A percentile compares a stretch with the other conserved stretches of the same genome.
These are phyloP conservation scores for Drosophila colorata DNA, from an alignment of 2,888 invertebrate species.

Conservation along the genomic window DNA sequence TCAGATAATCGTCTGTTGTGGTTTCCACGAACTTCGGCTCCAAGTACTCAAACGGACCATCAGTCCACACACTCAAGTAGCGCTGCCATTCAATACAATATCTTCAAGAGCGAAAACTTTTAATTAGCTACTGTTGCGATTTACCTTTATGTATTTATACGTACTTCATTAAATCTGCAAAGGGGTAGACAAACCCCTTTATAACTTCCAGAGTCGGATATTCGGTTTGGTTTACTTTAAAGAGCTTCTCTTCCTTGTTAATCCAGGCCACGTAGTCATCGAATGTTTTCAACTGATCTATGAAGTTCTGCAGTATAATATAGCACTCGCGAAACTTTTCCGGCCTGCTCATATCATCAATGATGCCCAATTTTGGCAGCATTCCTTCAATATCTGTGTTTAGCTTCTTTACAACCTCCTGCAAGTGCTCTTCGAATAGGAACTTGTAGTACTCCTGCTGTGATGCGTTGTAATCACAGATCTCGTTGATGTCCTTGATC, in stretches of 20 bases:
- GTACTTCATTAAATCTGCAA: constrained; percentile 89
- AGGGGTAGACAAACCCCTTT: constrained; percentile 90
- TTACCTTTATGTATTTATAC: constrained; percentile 52
- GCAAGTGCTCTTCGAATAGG: constrained; percentile 93
- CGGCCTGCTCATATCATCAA: constrained; percentile 94
- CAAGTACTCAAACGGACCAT: constrained; percentile 95
- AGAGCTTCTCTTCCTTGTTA: constrained; percentile 93
- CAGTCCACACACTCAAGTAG: constrained; percentile 94
- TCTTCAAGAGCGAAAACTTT: constrained; percentile 50
- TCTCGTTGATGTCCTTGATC: constrained; percentile 92
- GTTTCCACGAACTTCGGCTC: constrained; percentile 91
- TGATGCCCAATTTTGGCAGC: constrained; percentile 90
- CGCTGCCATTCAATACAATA: constrained; percentile 91
- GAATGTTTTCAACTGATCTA: constrained; percentile 90
- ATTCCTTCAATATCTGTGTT: constrained; percentile 90
- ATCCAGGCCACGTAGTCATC: constrained; percentile 93
- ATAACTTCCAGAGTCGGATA: constrained; percentile 93
- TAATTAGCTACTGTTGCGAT: not conserved
- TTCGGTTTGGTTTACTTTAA: constrained; percentile 91
- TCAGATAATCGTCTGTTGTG: constrained; percentile 92
- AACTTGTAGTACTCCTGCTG: constrained; percentile 92
- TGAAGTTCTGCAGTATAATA: constrained; percentile 90
- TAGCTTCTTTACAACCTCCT: constrained; percentile 89
- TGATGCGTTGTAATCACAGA: constrained; percentile 92
- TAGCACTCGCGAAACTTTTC: constrained; percentile 92